Conservation (phyloP, 2,797 vertebrate species). For the Psittacula echo region DNA sequence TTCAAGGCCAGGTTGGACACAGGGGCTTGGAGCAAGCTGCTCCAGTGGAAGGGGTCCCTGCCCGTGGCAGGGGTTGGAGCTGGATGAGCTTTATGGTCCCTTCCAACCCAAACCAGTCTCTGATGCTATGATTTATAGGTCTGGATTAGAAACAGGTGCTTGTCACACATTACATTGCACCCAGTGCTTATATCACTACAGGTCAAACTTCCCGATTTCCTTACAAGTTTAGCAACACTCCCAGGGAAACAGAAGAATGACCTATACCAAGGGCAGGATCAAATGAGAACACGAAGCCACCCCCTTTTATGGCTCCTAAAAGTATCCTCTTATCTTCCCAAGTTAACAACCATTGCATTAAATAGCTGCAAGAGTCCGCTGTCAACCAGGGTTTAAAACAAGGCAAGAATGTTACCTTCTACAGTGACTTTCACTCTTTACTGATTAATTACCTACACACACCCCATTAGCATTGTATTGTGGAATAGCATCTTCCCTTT, state of each 20-base stretch:
- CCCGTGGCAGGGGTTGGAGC: fast-evolving
- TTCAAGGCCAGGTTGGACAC: background rate
- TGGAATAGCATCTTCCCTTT: background rate
- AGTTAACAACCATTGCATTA: background rate
- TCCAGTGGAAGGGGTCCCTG: background rate
- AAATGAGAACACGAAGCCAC: background rate
- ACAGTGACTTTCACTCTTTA: background rate
- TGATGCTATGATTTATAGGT: background rate
- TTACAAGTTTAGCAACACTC: background rate
- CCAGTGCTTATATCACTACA: background rate
- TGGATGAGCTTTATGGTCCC: background rate
- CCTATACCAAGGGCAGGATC: background rate
- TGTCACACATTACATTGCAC: background rate
- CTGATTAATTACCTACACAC: background rate
- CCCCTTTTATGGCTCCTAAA: background rate
- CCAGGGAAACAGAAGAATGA: background rate
- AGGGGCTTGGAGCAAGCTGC: background rate
- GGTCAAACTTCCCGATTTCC: background rate
- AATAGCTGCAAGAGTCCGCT: background rate
- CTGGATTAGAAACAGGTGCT: background rate
- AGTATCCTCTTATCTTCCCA: background rate
- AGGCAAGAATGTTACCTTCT: background rate
- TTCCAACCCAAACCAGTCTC: background rate
- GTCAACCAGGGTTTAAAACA: background rate
- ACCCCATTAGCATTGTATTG: background rate